These are phyloP conservation scores for Sinella curviseta DNA, from an alignment of 1,140 invertebrate species.

Conservation along the genomic window DNA sequence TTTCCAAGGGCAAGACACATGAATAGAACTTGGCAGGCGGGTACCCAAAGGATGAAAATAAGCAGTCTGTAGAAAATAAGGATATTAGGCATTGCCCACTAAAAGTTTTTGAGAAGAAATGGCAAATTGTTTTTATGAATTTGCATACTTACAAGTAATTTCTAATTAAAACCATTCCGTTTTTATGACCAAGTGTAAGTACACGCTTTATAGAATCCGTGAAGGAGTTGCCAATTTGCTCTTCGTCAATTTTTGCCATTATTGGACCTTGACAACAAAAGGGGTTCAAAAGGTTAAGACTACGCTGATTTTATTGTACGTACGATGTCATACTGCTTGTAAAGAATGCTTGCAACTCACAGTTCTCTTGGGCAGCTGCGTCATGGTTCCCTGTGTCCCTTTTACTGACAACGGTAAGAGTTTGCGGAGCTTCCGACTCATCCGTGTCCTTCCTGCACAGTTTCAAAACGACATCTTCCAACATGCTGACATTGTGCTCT, in stretches of 20 bases:
- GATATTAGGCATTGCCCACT: too few relatives aligned
- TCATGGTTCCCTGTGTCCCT: neutral
- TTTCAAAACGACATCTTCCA: constrained; percentile 93
- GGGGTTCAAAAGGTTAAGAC: neutral
- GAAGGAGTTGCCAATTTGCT: neutral
- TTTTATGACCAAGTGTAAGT: constrained; percentile 35
- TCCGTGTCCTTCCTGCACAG: constrained; percentile 67
- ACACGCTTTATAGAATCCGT: constrained; percentile 24
- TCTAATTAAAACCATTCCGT: constrained; percentile 34
- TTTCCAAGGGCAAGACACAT: constrained; percentile 79
- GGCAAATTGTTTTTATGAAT: neutral
- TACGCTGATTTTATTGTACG: neutral
- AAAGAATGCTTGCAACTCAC: neutral
- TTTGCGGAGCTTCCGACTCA: neutral
- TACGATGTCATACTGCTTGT: neutral
- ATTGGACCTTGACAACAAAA: neutral
- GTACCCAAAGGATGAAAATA: constrained; percentile 86
- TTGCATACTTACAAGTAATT: constrained; percentile 20
- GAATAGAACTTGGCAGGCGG: constrained; percentile 55
- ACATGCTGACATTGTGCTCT: constrained; percentile 76
- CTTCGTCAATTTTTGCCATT: neutral
- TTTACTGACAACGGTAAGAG: neutral
- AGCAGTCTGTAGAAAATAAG: constrained; percentile 67
- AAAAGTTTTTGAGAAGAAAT: too few relatives aligned
- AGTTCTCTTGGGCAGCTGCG: neutral